phyloP scores from a whole-genome alignment of 2,113 vertebrate species.

The Panthera tigris region DNA sequence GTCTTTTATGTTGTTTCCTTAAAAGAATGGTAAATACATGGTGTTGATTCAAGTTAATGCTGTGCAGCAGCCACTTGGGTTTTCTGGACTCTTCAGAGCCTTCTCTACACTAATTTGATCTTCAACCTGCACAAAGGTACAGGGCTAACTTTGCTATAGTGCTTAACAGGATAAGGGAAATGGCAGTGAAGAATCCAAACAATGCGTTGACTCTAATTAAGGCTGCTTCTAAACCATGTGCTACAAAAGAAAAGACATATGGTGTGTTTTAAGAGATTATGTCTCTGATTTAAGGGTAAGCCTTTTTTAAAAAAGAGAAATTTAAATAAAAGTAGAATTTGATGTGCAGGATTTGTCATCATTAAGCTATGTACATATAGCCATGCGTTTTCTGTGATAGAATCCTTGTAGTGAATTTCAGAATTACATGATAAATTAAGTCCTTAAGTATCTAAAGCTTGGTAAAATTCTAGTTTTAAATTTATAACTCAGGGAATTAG shows the following conservation, averaged over 20 bases:
- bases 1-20: neutral
- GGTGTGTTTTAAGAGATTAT: constrained; percentile 66
- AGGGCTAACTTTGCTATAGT: neutral
- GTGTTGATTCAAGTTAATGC: neutral
- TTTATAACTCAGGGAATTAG: constrained; percentile 77
- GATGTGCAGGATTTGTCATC: constrained; percentile 59
- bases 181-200: constrained; percentile 4
- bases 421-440: constrained; percentile 76
- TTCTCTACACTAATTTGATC: neutral
- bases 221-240: constrained; percentile 52
- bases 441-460: constrained; percentile 69
- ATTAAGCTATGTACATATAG: constrained; percentile 74
- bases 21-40: neutral
- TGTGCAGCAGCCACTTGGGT: neutral
- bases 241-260: constrained; percentile 51
- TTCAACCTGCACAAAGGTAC: neutral
- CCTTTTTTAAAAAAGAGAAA: constrained; percentile 25
- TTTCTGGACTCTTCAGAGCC: neutral
- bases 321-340: constrained; percentile 41
- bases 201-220: constrained; percentile 47
- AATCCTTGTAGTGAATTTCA: constrained; percentile 69
- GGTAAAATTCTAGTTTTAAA: constrained; percentile 78
- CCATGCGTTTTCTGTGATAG: constrained; percentile 70
- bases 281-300: constrained; percentile 57
- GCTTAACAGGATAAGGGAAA: neutral